Base-by-base conservation (phyloP, 2,888 invertebrate genomes). In the Pseudoips prasinana region DNA sequence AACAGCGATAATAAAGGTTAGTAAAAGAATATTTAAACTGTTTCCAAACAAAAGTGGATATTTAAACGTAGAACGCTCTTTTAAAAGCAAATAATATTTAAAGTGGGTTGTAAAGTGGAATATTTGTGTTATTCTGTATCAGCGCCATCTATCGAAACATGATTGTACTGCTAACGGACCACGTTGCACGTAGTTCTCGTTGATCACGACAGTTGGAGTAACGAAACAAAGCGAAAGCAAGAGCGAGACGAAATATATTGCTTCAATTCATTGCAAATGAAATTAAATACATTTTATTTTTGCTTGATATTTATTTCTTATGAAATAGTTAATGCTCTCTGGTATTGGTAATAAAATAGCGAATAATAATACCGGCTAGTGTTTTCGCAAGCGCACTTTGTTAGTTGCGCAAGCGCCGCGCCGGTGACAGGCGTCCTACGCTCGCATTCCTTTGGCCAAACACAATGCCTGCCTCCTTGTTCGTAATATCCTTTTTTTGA, bases 1-100 rank as follows among this genome's bases (percentile, higher is more conserved):
- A 66, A 62, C 37, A 51, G 51, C 31, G 68, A 75, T 10, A 66
- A 77, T 29, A 73, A 81, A 77, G 87, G 87, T 87, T 41, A 60
- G 68, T 46, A 26, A 1, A 20, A 20, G 3, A 20, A 20, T 20
- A 20, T 20, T 20, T 20, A 5, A 5, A 20, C 7, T 20, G 7
- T 20, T 20, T 20, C 7, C 20, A 20, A n/a, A n/a, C 20, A 18
- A 18, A 18, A n/a, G n/a, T n/a, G n/a, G 14, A 14, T 14, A 14
- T 14, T 14, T 3, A n/a, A n/a, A n/a, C n/a, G n/a, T n/a, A n/a
- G n/a, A 14, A 14, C 14, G 14, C 14, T 14, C 5, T 2, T 14
- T 14, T 14, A 3, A 3, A 14, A 2, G 2, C 2, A 5, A 3
- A 3, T 14, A 14, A 14, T 14, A 14, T 14, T 14, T 14, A 14